Percentiles rank a stretch among this genome's conserved stretches.
These are phyloP conservation scores for Spodoptera frugiperda DNA, from an alignment of 1,140 invertebrate genomes.

Conservation along the genomic window DNA sequence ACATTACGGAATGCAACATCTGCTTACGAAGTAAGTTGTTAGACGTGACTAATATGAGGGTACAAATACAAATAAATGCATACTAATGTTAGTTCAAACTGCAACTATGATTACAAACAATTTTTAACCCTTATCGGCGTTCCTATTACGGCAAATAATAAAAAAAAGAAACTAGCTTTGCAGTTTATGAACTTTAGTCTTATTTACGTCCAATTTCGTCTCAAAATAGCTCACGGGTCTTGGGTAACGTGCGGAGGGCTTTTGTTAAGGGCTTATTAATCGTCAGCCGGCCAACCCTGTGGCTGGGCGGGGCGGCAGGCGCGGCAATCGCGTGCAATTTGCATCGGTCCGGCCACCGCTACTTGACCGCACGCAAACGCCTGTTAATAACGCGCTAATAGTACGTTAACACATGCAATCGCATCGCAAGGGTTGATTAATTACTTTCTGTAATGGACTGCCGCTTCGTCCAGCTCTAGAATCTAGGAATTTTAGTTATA, in stretches of 20 bases:
- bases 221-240: background rate
- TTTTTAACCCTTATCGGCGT: conserved; percentile 12
- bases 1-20: conserved; percentile 3
- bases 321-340: conserved; percentile 45
- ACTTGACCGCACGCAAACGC: conserved; percentile 42
- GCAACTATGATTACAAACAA: background rate
- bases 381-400: conserved; percentile 38
- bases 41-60: background rate
- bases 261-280: conserved; percentile 47
- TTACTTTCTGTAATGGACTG: conserved; percentile 37
- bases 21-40: conserved; percentile 18
- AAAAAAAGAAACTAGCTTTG: background rate
- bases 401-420: conserved; percentile 48
- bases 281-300: conserved; percentile 35
- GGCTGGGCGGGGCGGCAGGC: conserved; percentile 40
- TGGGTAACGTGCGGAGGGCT: conserved; percentile 29
- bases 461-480: background rate
- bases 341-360: conserved; percentile 36
- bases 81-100: background rate
- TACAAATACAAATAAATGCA: conserved; percentile 7
- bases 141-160: background rate
- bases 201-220: conserved; percentile 23
- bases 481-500: conserved; percentile 30
- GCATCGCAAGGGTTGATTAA: conserved; percentile 44
- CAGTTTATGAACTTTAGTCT: background rate